A percentile compares a stretch with the other conserved stretches of the same genome.
Conservation (phyloP, 37 sponge, comb jelly and placozoan species). For the Ephydatia muelleri region DNA sequence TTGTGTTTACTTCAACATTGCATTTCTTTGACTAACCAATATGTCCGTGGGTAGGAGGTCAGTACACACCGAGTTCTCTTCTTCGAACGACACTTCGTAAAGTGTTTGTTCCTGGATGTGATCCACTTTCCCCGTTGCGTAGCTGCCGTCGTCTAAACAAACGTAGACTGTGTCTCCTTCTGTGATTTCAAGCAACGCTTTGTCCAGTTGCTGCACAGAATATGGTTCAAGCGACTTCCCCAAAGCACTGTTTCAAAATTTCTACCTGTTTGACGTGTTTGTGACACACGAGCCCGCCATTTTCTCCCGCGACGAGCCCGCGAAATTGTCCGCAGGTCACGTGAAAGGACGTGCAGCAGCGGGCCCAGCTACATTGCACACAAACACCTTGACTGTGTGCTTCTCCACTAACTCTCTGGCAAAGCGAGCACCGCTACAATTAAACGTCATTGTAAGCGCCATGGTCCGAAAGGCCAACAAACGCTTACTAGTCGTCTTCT, state of each 20-base stretch:
- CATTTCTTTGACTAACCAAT: slow-evolving; percentile 22
- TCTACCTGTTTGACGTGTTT: slow-evolving; percentile 33
- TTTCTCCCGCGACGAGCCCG: slow-evolving; percentile 29
- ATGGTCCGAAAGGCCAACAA: neutral
- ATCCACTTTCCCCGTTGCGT: slow-evolving; percentile 13
- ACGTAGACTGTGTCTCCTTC: slow-evolving; percentile 47
- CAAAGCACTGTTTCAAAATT: neutral
- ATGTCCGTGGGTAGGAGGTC: slow-evolving; percentile 68
- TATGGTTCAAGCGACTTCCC: neutral
- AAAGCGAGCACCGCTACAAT: slow-evolving; percentile 46
- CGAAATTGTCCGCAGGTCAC: slow-evolving; percentile 83
- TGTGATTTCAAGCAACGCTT: neutral
- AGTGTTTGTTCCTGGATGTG: slow-evolving; percentile 12
- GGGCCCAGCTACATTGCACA: slow-evolving; percentile 60
- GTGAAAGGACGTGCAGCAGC: slow-evolving; percentile 80
- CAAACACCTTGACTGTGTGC: slow-evolving; percentile 55
- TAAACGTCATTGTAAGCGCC: neutral
- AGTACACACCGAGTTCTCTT: slow-evolving; percentile 72
- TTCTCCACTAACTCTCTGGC: slow-evolving; percentile 1
- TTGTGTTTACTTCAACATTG: neutral
- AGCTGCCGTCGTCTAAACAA: slow-evolving; percentile 2
- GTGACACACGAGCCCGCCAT: slow-evolving; percentile 40
- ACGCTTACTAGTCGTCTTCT: slow-evolving; percentile 57
- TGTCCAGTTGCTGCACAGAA: slow-evolving; percentile 11
- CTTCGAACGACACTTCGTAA: slow-evolving; percentile 87